Evolutionary conservation across 2,888 invertebrate species (phyloP).

Genomic region (Nycteola revayana): DNA sequence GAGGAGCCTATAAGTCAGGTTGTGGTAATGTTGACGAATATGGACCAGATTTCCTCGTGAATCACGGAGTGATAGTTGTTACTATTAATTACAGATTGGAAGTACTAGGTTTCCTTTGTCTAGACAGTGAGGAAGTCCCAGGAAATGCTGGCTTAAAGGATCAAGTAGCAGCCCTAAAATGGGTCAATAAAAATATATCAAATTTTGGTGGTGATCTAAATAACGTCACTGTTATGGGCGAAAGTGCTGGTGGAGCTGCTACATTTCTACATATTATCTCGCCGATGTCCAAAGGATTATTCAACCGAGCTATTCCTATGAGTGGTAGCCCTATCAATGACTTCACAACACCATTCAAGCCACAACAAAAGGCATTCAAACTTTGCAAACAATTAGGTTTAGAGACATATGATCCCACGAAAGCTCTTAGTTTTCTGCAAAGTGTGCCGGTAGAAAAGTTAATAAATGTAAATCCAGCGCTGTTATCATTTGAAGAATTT

Average conservation of each 20-base stretch:
- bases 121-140: constrained; percentile 46
- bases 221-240: constrained; percentile 50
- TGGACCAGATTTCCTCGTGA: constrained; percentile 50
- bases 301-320: constrained; percentile 43
- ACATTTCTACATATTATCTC: constrained; percentile 40
- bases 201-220: constrained; percentile 47
- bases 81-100: constrained; percentile 53
- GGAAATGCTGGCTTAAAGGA: constrained; percentile 55
- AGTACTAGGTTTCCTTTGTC: constrained; percentile 42
- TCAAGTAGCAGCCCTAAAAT: constrained; percentile 44
- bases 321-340: constrained; percentile 47
- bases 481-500: constrained; percentile 40
- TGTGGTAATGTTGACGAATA: constrained; percentile 42
- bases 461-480: constrained; percentile 30
- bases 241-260: constrained; percentile 48
- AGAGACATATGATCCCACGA: constrained; percentile 41
- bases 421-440: constrained; percentile 49
- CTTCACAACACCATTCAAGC: constrained; percentile 42
- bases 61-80: constrained; percentile 45
- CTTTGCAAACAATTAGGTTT: constrained; percentile 48
- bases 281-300: constrained; percentile 47
- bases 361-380: constrained; percentile 40
- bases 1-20: constrained; percentile 47
- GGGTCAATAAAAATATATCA: constrained; percentile 45
- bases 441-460: constrained; percentile 42